A percentile compares a stretch with the other conserved stretches of the same genome.
Evolutionary conservation across 2,797 vertebrate species (phyloP).

Genomic region (Bryconaethiops microstoma): DNA sequence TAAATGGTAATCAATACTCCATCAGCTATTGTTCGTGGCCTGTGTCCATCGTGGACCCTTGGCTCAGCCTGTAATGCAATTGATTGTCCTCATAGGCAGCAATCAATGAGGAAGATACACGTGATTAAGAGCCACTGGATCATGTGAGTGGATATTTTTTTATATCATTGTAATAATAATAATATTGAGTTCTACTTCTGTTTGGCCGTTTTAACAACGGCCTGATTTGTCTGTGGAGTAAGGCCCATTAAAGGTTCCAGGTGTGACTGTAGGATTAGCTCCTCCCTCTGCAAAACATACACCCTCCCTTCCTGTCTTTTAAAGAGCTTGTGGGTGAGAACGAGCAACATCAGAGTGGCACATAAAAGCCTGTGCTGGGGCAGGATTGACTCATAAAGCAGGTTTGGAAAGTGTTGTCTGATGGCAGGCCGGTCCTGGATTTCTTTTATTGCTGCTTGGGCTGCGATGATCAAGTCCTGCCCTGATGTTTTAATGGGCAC

Average conservation of each 20-base stretch:
- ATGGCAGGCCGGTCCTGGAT: not conserved
- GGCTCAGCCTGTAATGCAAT: constrained; percentile 64
- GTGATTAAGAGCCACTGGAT: constrained; percentile 25
- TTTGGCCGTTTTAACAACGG: constrained; percentile 22
- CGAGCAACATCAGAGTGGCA: constrained; percentile 22
- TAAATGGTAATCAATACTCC: constrained; percentile 61
- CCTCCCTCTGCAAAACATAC: not conserved
- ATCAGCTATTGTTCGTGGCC: constrained; percentile 61
- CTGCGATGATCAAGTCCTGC: constrained; percentile 56
- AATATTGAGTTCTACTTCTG: constrained; percentile 1
- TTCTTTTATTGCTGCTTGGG: constrained; percentile 32
- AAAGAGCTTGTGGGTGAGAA: constrained; percentile 32
- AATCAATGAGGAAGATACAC: constrained; percentile 60
- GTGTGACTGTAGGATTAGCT: not conserved
- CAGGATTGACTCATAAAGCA: constrained; percentile 51
- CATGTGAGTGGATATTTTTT: not conserved
- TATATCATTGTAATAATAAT: constrained; percentile 18
- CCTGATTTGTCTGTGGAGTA: not conserved
- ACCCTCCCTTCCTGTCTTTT: not conserved
- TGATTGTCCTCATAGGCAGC: constrained; percentile 63
- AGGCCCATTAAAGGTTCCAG: constrained; percentile 30
- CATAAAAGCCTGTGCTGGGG: constrained; percentile 53
- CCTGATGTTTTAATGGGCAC: constrained; percentile 68
- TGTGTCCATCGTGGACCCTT: constrained; percentile 53
- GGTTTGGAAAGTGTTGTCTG: constrained; percentile 36